Base-by-base conservation (phyloP, 2,797 vertebrate species). In the Bucorvus abyssinicus region DNA sequence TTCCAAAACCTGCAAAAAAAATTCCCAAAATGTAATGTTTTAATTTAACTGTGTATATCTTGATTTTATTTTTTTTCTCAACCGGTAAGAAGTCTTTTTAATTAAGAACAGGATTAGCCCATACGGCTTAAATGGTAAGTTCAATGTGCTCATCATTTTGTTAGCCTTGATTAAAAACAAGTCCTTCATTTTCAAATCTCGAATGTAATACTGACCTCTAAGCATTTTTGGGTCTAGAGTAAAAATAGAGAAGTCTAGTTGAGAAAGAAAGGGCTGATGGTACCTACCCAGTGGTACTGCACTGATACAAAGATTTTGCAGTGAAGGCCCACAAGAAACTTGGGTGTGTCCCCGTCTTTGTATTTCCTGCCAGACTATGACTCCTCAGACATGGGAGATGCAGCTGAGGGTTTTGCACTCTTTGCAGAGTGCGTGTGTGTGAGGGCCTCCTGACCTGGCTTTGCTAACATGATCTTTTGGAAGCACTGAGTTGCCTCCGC, bases 81-180 rank as follows among this genome's bases (percentile, higher is more conserved):
- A 79, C 47, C 59, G 50, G 71, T 86, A 91, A 70, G 19, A 80
- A 84, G 8, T 76, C 47, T 57, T 88, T 91, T 85, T 79, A 92
- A 92, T 93, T 87, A 90, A 93, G 89, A 92, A 87, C 22, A 87
- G 84, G 83, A 87, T 91, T 94, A 94, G 74, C 45, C 34, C n/a
- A 34, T 52, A 32, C 0, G 0, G 65, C 61, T 94, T 93, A 94
- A 94, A 87, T 49, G 86, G 76, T 89, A 91, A 92, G 44, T 91
- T 91, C 56, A 85, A 6, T 63, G 36, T 60, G 29, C 26, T 95
- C 87, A 65, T 92, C 68, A 36, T 92, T 93, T 87, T 95, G 84
- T 93, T 68, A 87, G 57, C 32, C 64, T 87, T 85, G 84, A 93
- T 94, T 91, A 83, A 93, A 95, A 96, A 22, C 49, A 89, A 89